Conservation (phyloP, 2,113 vertebrate species). For the Haemorhous mexicanus region DNA sequence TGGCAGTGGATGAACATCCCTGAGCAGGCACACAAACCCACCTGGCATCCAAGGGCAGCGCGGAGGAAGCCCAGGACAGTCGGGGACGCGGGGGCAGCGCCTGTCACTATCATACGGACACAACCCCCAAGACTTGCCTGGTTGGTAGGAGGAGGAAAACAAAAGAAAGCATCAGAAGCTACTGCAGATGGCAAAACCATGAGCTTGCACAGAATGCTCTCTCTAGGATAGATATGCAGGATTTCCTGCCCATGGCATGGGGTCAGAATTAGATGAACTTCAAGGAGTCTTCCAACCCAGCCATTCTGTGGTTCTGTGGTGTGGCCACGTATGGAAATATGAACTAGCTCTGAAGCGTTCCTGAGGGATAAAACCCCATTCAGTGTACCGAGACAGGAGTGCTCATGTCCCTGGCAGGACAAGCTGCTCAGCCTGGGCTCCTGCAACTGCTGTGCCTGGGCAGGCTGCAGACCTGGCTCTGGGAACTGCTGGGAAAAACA, state of each 20-base stretch:
- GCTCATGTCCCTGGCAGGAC: accelerated
- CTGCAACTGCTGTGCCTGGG: accelerated
- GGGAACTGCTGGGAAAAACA: neutral
- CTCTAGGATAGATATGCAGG: neutral
- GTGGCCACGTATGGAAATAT: neutral
- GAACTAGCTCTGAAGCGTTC: neutral
- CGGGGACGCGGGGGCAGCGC: conserved; percentile 91
- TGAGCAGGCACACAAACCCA: neutral
- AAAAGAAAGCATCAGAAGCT: neutral
- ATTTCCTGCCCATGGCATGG: neutral
- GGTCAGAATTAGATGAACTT: neutral
- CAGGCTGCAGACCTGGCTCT: neutral
- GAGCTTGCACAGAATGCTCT: neutral
- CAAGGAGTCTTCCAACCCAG: neutral
- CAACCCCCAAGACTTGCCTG: conserved; percentile 91
- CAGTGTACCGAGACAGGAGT: accelerated
- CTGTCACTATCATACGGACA: conserved; percentile 94
- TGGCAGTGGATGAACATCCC: accelerated
- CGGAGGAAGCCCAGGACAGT: conserved; percentile 90
- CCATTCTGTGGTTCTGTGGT: neutral
- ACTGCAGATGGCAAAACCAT: neutral
- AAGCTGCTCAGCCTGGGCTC: neutral
- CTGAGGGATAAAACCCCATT: neutral
- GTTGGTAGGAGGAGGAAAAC: neutral
- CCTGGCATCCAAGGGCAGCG: conserved; percentile 95